Base-by-base conservation (phyloP, 2,888 invertebrate species). In the Stratiomys singularior region DNA sequence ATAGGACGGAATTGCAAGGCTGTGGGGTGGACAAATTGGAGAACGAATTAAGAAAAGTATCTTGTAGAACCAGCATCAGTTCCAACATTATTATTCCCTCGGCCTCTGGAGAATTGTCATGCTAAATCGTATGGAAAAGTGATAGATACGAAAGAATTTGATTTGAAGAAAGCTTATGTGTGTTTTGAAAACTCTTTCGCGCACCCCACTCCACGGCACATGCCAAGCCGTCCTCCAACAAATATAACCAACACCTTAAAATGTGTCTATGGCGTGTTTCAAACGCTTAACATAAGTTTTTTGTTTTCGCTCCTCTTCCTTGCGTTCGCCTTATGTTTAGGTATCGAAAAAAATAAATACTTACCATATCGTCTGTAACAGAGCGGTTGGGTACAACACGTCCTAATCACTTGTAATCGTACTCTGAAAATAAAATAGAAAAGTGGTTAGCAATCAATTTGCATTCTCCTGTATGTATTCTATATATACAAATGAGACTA, bases 321-420 rank as follows among this genome's bases (percentile, higher is more conserved):
- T n/a, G n/a, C n/a, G 37, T 37, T 37, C 9, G 9, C 37, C 37
- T 9, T 5, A 37, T 52, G 52, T 52, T 18, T n/a, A 52, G 4
- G n/a, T 9, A 37, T 37, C 4, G 15, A 52, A 67, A 44, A 27
- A 15, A 72, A 58, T 52, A 21, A 37, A 52, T 64, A 76, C 87
- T 85, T 81, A 86, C 86, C 86, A 86, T 86, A 86, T 86, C 86
- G 86, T 87, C 86, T 85, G 85, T 84, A 86, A 85, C 85, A 85
- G 83, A 85, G 83, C 87, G 84, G 84, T 86, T 83, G 85, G 86
- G 86, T 85, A 85, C 87, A 87, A 86, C 86, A 86, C 85, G 85
- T 86, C 86, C 86, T 84, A 86, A 85, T 85, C 84, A 85, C 86
- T 83, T 83, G 82, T 82, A 82, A 81, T 81, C 82, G 82, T 82